Conservation (phyloP, 2,888 invertebrate species). For the Oeneis ivallda region DNA sequence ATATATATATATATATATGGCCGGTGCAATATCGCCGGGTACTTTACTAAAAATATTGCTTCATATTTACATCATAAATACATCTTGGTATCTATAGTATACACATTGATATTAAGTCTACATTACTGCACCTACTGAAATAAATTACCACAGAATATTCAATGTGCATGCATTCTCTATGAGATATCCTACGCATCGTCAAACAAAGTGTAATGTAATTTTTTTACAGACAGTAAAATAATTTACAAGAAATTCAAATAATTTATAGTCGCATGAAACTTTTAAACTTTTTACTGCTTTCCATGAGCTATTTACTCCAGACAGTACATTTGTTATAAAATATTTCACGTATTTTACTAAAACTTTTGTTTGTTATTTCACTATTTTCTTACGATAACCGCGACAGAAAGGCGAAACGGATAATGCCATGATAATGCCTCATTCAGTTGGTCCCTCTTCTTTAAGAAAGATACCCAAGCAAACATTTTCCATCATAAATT, state of each 20-base stretch:
- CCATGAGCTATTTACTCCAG: conserved; percentile 31
- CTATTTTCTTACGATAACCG: not conserved
- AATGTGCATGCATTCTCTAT: conserved; percentile 8
- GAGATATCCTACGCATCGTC: conserved; percentile 6
- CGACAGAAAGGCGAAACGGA: not conserved
- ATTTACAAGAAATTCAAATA: conserved; percentile 26
- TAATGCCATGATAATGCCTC: conserved; percentile 9
- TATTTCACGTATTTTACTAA: not conserved
- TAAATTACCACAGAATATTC: not conserved
- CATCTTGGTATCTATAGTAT: not conserved
- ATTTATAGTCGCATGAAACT: conserved; percentile 29
- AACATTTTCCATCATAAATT: conserved; percentile 5
- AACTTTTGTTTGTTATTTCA: not conserved
- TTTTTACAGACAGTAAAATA: conserved; percentile 25
- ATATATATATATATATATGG: too few species aligned
- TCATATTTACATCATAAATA: not conserved
- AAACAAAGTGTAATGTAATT: conserved; percentile 16
- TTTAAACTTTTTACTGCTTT: conserved; percentile 29
- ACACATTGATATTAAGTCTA: not conserved
- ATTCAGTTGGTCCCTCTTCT: not conserved
- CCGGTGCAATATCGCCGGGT: too few species aligned
- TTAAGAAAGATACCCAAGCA: not conserved
- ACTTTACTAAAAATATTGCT: too few species aligned
- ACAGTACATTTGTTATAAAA: not conserved
- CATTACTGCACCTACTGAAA: not conserved